Evolutionary conservation across 2,797 vertebrate species (phyloP).

Genomic region (Dromococcyx pavoninus): DNA sequence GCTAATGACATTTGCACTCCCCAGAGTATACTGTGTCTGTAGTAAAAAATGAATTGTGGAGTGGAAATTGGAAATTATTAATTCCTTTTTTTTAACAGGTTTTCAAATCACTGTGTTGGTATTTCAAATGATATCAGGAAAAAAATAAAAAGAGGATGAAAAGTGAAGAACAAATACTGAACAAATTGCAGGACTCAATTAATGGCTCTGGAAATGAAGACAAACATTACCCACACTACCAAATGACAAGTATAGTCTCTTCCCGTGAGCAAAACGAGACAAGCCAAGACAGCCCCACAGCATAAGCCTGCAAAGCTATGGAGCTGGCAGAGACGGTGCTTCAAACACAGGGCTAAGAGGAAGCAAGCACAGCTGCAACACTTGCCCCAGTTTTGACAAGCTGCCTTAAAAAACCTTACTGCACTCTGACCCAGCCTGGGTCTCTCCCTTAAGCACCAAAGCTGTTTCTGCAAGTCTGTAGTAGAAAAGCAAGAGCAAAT

Average conservation of each 20-base stretch:
- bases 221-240: not conserved
- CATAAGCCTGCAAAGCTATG: not conserved
- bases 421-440: not conserved
- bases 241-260: not conserved
- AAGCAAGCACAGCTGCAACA: constrained; percentile 25
- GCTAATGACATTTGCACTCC: not conserved
- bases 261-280: not conserved
- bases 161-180: not conserved
- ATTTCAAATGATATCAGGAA: not conserved
- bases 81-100: not conserved
- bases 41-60: not conserved
- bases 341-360: not conserved
- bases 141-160: not conserved
- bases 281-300: constrained; percentile 40
- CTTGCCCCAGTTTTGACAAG: not conserved
- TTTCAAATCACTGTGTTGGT: not conserved
- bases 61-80: not conserved
- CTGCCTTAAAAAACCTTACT: not conserved
- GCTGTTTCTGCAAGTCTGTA: not conserved
- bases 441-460: not conserved
- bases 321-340: not conserved
- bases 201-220: not conserved
- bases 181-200: not conserved
- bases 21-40: not conserved
- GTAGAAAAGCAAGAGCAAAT: not conserved